A percentile compares a stretch with the other conserved stretches of the same genome.
Conservation (phyloP, 1,140 invertebrate genomes). For the Ctenoplectra terminalis region DNA sequence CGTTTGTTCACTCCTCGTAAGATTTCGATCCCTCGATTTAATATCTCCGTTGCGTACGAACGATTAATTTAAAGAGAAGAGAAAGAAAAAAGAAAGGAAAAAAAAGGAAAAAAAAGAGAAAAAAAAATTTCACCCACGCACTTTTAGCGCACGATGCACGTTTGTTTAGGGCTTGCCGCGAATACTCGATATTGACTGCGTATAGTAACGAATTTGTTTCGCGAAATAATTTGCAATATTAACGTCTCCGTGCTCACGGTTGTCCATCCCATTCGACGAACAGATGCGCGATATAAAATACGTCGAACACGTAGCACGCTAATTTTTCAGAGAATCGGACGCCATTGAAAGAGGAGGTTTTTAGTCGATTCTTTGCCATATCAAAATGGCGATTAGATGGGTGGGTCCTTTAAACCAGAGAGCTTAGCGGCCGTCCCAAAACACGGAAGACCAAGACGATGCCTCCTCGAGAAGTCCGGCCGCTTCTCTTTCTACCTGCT, state of each 20-base stretch:
- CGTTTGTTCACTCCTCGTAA: slow-evolving; percentile 4
- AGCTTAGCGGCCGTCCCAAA: slow-evolving; percentile 58
- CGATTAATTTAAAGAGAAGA: not conserved
- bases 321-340: not conserved
- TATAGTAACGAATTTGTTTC: not conserved
- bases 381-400: slow-evolving; percentile 52
- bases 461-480: slow-evolving; percentile 16
- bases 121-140: too few relatives aligned
- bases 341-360: not conserved
- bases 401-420: slow-evolving; percentile 34
- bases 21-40: not conserved
- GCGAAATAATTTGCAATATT: slow-evolving; percentile 22
- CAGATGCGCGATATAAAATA: not conserved
- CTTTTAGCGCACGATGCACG: not conserved
- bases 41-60: not conserved
- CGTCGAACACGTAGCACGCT: not conserved
- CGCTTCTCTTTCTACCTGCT: slow-evolving; percentile 52
- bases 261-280: not conserved
- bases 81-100: not conserved
- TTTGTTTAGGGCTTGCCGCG: slow-evolving; percentile 24
- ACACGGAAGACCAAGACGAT: slow-evolving; percentile 30
- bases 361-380: not conserved
- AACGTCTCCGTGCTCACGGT: not conserved
- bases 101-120: not conserved
- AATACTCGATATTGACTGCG: slow-evolving; percentile 2